Evolutionary conservation across 2,113 vertebrate genomes (phyloP), one percentile per base, ranked within the genome.

Genomic region (Marmota flaviventris): DNA sequence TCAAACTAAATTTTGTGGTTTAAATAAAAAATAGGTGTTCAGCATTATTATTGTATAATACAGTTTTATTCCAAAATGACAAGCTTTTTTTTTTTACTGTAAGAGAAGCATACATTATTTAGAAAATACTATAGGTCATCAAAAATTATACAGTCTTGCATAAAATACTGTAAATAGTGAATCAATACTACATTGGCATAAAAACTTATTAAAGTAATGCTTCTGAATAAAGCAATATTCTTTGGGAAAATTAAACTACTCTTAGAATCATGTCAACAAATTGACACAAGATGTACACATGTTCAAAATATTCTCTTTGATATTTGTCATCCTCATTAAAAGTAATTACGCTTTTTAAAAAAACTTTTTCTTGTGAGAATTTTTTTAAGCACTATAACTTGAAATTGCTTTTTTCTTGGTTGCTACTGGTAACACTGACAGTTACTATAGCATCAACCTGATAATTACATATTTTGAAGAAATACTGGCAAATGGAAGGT

Each of bases 401-500:
- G 16, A 89, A 45, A 79, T 29, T 91, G 29, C 20, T 77, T 95
- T 75, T 82, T 69, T 82, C 45, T 93, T 69, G 18, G 77, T 97
- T 97, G 67, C 72, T 58, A 82, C 81, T 89, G 58, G 91, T 85
- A 94, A 92, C 88, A 85, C 12, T 61, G 77, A 84, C 67, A 85
- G 58, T 92, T 85, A 95, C 78, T 70, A 85, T n/a, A 91, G 48
- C 20, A 81, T 84, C 84, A 94, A 51, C 32, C 32, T 92, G 39
- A 85, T 76, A 85, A 93, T 96, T 85, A 76, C 13, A 25, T 89
- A 81, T 85, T 94, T 97, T 82, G 24, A 95, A 94, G 72, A 72
- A 3, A 70, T 91, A 63, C n/a, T 93, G 70, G 25, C 17, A 95
- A 85, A 61, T 85, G 58, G 18, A 88, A 94, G 34, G 48, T 37